Base-by-base conservation (phyloP, 2,113 vertebrate genomes). In the Gallinago undulata region DNA sequence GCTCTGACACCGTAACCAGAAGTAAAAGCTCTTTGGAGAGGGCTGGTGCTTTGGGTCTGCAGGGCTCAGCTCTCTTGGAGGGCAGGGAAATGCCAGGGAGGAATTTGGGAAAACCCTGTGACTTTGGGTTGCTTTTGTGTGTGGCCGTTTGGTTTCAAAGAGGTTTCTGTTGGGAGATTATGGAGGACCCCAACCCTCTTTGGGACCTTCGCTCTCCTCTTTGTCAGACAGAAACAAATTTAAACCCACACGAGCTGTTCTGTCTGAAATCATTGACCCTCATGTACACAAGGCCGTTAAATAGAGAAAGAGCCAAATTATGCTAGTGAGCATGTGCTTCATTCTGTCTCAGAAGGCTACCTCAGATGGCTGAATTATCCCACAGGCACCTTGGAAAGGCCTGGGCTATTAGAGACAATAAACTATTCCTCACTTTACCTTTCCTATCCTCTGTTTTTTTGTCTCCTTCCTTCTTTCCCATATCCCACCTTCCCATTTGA, bases 201-300 rank as follows among this genome's bases (percentile, higher is more conserved):
- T 9, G 30, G 76, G 66, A 81, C 60, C 37, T 92, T 91, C 87
- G 51, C 67, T 87, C 48, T 92, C 43, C 78, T 39, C 35, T 89
- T 81, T 48, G 43, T 59, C 80, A 84, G 79, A 25, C 50, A 85
- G 59, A 19, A 64, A 78, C 69, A 81, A 48, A 82, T 84, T 59
- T 72, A 90, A 93, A 78, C 22, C 25, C 39, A 43, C 17, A 18
- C 1, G 23, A 86, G 43, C 25, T 80, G 55, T 56, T 93, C 74
- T 60, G 41, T 60, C 82, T 51, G 75, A 95, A 96, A 87, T 75
- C 13, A 7, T 90, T 90, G 18, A 48, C 56, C 73, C 72, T 88
- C 64, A 74, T 92, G 68, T 93, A 96, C 94, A 96, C 68, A 94
- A 84, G 48, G 24, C 47, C 47, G 90, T 91, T 94, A 90, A 93